Conservation (phyloP, 2,113 vertebrate genomes). For the Mastomys natalensis region DNA sequence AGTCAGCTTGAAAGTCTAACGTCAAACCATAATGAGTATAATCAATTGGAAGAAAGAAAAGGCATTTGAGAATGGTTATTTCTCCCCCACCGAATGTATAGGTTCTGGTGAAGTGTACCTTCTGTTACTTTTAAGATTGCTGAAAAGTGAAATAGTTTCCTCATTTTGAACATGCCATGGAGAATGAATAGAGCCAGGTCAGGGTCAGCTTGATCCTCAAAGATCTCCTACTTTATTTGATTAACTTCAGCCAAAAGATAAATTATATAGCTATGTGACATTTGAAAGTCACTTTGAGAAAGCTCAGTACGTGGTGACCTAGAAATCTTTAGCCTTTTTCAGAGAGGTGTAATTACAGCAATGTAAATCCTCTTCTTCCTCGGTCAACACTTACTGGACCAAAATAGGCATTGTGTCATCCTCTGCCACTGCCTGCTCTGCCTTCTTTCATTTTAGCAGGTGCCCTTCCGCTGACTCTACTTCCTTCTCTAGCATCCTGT, state of each 20-base stretch:
- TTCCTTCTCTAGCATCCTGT: neutral
- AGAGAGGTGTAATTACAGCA: conserved; percentile 49
- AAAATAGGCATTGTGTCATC: conserved; percentile 46
- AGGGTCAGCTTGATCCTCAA: conserved; percentile 66
- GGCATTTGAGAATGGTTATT: conserved; percentile 64
- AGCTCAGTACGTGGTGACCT: conserved; percentile 58
- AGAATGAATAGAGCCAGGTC: conserved; percentile 66
- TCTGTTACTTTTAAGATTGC: conserved; percentile 72
- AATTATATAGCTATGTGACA: conserved; percentile 71
- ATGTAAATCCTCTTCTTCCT: conserved; percentile 31
- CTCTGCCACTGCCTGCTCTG: neutral
- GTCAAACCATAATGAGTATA: conserved; percentile 58
- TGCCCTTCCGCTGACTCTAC: neutral
- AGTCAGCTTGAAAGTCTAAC: conserved; percentile 57
- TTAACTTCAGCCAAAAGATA: conserved; percentile 68
- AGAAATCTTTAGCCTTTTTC: conserved; percentile 76
- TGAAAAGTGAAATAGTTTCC: conserved; percentile 63
- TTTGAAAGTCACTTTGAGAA: conserved; percentile 68
- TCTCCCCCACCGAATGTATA: conserved; percentile 45
- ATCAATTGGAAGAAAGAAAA: conserved; percentile 71
- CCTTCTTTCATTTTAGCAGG: conserved; percentile 8
- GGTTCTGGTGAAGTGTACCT: conserved; percentile 55
- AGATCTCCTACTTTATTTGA: conserved; percentile 71
- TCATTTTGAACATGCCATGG: conserved; percentile 41
- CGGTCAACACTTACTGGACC: conserved; percentile 21